Base-by-base conservation (phyloP, 2,113 vertebrate species). In the Melospiza georgiana region DNA sequence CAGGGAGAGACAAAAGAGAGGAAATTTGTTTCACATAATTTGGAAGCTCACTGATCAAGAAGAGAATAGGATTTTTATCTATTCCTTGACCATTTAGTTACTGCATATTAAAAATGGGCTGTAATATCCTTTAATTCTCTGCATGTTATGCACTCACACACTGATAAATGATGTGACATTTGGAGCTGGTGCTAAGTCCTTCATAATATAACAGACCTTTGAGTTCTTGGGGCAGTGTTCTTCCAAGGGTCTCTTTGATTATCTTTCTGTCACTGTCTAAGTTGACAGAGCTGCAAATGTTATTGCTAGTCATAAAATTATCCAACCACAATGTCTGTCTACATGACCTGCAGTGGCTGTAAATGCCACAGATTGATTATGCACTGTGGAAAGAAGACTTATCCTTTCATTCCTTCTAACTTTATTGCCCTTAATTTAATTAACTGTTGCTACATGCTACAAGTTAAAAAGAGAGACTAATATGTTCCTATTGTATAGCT, bases 291-390 rank as follows among this genome's bases (percentile, higher is more conserved):
- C 54, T 85, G 81, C 66, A 96, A 80, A 92, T 89, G 89, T 94
- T 95, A 95, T 92, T 87, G 72, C 78, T 92, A 84, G 59, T 82
- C 67, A 73, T 91, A 94, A 97, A 93, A 80, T 94, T 93, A 88
- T 49, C 15, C 75, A 94, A 72, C 72, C 55, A 92, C 48, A 80
- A 49, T 84, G 66, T 87, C 91, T 89, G 61, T 82, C 94, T 91
- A 83, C 41, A 61, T 30, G 46, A 91, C 61, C 92, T 91, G 17
- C 63, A 90, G 22, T 78, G 35, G 30, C 46, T 94, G 46, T 93
- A 84, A 90, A 91, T 87, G 77, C 57, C 52, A 91, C 63, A 90
- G 76, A 72, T 78, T 90, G 55, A 91, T 91, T 88, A 58, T 61
- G 35, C 48, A 39, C 67, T 74, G 30, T 33, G 19, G 94, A 75